Conservation (phyloP, 2,797 vertebrate genomes). For the Gastrophryne carolinensis region DNA sequence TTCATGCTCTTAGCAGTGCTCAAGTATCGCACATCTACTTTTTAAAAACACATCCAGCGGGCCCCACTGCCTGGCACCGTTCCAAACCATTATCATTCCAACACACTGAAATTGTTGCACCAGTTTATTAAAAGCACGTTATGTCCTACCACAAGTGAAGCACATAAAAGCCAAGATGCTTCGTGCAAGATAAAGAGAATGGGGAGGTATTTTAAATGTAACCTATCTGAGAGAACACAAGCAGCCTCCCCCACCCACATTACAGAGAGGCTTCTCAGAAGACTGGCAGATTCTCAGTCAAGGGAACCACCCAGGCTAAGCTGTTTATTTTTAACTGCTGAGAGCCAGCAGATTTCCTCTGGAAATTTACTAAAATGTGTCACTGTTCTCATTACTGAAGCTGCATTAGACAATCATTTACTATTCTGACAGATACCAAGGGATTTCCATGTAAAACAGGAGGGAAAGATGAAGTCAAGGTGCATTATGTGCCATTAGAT, state of each 20-base stretch:
- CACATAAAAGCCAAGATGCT: too few species aligned
- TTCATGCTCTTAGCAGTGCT: too few species aligned
- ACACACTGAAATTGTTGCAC: too few species aligned
- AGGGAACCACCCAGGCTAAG: slow-evolving; percentile 52
- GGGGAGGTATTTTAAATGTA: neutral
- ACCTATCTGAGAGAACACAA: slow-evolving; percentile 44
- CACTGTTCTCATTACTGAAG: neutral
- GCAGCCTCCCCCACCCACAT: slow-evolving; percentile 55
- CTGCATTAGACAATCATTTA: slow-evolving; percentile 5
- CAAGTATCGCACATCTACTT: too few species aligned
- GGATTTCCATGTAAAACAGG: too few species aligned
- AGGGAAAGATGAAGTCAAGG: neutral
- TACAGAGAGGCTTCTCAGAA: slow-evolving; percentile 59
- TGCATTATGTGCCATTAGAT: too few species aligned
- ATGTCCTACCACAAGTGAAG: too few species aligned
- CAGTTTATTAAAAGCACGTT: too few species aligned
- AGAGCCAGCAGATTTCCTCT: slow-evolving; percentile 54
- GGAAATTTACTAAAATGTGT: slow-evolving; percentile 54
- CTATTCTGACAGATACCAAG: neutral
- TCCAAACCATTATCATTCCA: too few species aligned
- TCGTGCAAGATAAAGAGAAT: too few species aligned
- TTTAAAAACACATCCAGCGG: too few species aligned
- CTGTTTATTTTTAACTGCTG: slow-evolving; percentile 43
- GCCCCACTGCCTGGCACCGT: too few species aligned
- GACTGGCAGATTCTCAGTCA: slow-evolving; percentile 42